Percentiles rank a stretch among this genome's conserved stretches.
These are phyloP conservation scores for Hephaestus fuliginosus DNA, from an alignment of 2,797 vertebrate genomes.

Conservation along the genomic window DNA sequence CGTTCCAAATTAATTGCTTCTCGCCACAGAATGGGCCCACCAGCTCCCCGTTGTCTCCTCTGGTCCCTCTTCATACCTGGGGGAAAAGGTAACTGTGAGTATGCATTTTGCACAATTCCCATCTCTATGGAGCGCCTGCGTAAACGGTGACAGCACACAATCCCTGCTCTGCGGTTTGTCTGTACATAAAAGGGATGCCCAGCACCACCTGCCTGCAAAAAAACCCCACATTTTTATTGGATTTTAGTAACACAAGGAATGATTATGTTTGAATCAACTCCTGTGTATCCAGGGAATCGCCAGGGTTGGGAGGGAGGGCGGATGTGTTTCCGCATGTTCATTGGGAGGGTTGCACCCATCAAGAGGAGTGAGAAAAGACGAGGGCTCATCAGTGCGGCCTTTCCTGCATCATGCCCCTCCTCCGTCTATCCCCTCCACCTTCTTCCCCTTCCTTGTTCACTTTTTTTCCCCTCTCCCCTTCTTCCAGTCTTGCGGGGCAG, in stretches of 20 bases:
- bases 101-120: conserved; percentile 49
- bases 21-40: conserved; percentile 52
- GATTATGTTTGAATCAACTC: conserved; percentile 41
- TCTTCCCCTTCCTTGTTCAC: conserved; percentile 13
- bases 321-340: conserved; percentile 17
- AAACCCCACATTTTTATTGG: conserved; percentile 27
- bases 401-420: conserved; percentile 56
- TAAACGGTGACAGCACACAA: conserved; percentile 31
- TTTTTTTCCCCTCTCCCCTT: conserved; percentile 9
- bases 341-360: conserved; percentile 24
- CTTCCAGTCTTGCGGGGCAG: conserved; percentile 54
- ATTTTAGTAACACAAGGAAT: conserved; percentile 29
- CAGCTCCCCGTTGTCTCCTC: conserved; percentile 25
- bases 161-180: conserved; percentile 24
- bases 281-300: conserved; percentile 43
- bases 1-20: conserved; percentile 81
- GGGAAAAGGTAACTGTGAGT: conserved; percentile 57
- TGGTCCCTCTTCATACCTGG: conserved; percentile 35
- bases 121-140: conserved; percentile 44
- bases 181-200: conserved; percentile 9
- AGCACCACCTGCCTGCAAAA: conserved; percentile 31
- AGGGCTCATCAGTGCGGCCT: conserved; percentile 31
- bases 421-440: conserved; percentile 27
- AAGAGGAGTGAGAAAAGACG: conserved; percentile 7
- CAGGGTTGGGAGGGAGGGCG: conserved; percentile 10